Conservation (phyloP, 2,888 invertebrate species). For the Hecatera dysodea region DNA sequence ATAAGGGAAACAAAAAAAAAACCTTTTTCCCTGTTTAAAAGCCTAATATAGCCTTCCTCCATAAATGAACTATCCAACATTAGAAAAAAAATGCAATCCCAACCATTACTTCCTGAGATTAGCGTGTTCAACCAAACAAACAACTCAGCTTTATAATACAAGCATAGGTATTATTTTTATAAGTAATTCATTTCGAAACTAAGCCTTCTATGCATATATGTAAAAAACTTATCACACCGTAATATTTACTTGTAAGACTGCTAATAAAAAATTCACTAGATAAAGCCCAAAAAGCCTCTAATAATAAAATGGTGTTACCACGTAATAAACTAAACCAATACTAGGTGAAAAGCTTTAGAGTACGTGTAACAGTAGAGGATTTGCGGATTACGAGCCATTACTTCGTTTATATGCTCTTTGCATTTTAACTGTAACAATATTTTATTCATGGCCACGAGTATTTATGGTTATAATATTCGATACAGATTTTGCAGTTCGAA, state of each 20-base stretch:
- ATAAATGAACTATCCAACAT: too few species aligned
- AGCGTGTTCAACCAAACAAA: too few species aligned
- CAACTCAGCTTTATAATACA: too few species aligned
- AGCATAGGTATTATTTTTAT: too few species aligned
- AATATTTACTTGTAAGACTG: background rate
- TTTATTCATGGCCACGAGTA: background rate
- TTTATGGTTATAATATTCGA: background rate
- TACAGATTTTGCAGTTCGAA: background rate
- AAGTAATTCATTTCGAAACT: too few species aligned
- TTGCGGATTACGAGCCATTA: slow-evolving; percentile 29
- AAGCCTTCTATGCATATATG: background rate
- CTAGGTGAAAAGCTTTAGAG: slow-evolving; percentile 19
- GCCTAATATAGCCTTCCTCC: too few species aligned
- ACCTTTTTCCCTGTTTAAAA: too few species aligned
- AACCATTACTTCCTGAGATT: too few species aligned
- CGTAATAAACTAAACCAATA: slow-evolving; percentile 7
- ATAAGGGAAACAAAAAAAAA: too few species aligned
- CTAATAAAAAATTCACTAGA: background rate
- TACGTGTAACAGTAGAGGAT: slow-evolving; percentile 11
- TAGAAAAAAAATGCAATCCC: too few species aligned
- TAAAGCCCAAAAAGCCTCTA: background rate
- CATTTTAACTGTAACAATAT: slow-evolving; percentile 1
- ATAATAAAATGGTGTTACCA: background rate
- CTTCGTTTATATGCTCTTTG: background rate
- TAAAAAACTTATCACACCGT: background rate